These are phyloP conservation scores for Parauchenoglanis punctatus DNA, from an alignment of 2,797 vertebrate species.

Conservation along the genomic window DNA sequence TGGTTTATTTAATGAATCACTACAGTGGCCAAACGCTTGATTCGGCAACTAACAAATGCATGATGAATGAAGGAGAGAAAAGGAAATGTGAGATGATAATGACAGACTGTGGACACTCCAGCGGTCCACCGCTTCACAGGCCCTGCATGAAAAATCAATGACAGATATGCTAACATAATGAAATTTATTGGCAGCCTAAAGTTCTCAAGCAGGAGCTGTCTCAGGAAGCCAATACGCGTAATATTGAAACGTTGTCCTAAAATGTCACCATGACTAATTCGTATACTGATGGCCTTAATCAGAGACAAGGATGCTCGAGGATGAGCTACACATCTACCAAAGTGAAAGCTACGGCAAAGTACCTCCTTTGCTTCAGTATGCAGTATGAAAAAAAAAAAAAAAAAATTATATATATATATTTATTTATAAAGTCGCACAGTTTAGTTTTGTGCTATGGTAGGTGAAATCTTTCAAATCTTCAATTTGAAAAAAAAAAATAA, in stretches of 20 bases:
- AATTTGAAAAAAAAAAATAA: too few relatives aligned
- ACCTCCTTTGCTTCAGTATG: not conserved
- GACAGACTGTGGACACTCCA: slow-evolving; percentile 31
- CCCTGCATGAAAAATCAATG: slow-evolving; percentile 39
- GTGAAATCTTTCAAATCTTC: too few relatives aligned
- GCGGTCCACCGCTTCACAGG: slow-evolving; percentile 5
- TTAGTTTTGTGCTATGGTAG: too few relatives aligned
- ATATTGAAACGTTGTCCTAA: slow-evolving; percentile 10
- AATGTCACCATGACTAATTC: not conserved
- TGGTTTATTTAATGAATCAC: slow-evolving; percentile 23
- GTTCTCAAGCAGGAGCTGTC: slow-evolving; percentile 15
- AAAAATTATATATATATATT: not conserved
- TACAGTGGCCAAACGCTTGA: not conserved
- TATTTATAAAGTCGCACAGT: not conserved
- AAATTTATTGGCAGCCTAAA: slow-evolving; percentile 33
- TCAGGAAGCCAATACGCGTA: slow-evolving; percentile 1
- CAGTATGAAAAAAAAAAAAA: not conserved
- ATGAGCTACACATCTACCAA: not conserved
- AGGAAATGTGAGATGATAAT: slow-evolving; percentile 23
- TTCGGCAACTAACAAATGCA: not conserved
- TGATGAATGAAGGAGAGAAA: slow-evolving; percentile 9
- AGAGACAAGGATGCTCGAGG: not conserved
- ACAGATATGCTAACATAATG: slow-evolving; percentile 34
- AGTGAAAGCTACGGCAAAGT: not conserved
- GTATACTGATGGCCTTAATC: not conserved